phyloP scores from a whole-genome alignment of 2,888 invertebrate species.

The Drosophila hawaiiensis region DNA sequence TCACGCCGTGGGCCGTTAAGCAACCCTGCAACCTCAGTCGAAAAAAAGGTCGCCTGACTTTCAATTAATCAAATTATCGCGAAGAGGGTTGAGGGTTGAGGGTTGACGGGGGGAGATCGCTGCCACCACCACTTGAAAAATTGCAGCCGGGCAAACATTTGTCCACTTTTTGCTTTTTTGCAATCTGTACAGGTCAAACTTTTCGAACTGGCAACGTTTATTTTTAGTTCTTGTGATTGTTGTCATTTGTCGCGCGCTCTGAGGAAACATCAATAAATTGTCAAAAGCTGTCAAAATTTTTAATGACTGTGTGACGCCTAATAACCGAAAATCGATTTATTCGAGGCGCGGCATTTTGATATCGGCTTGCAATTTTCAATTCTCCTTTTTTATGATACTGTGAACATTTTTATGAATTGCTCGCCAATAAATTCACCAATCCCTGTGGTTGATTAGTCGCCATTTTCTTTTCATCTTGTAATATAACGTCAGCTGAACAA shows the following conservation, averaged over 20 bases:
- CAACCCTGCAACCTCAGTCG: constrained; percentile 41
- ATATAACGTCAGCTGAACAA: constrained; percentile 43
- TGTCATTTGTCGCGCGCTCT: constrained; percentile 70
- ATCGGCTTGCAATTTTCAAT: constrained; percentile 37
- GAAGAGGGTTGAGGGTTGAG: constrained; percentile 30
- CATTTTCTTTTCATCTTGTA: constrained; percentile 33
- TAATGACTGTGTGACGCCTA: constrained; percentile 79
- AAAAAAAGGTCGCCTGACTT: constrained; percentile 73
- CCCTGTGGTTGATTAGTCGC: constrained; percentile 24
- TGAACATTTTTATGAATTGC: constrained; percentile 72
- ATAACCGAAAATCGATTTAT: constrained; percentile 74
- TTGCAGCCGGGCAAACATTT: constrained; percentile 70
- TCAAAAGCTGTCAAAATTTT: constrained; percentile 78
- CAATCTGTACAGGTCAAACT: constrained; percentile 75
- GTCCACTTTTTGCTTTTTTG: constrained; percentile 70
- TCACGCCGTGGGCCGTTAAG: constrained; percentile 52
- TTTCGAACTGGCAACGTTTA: constrained; percentile 23
- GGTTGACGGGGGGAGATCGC: constrained; percentile 10
- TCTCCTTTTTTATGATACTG: constrained; percentile 49
- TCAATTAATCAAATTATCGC: constrained; percentile 80
- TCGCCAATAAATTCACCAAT: constrained; percentile 22
- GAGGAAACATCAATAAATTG: constrained; percentile 74
- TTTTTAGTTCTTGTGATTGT: constrained; percentile 50
- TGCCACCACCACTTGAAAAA: constrained; percentile 46
- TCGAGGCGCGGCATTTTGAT: constrained; percentile 28